phyloP scores from a whole-genome alignment of 2,797 vertebrate species.

The Nothura maculosa region DNA sequence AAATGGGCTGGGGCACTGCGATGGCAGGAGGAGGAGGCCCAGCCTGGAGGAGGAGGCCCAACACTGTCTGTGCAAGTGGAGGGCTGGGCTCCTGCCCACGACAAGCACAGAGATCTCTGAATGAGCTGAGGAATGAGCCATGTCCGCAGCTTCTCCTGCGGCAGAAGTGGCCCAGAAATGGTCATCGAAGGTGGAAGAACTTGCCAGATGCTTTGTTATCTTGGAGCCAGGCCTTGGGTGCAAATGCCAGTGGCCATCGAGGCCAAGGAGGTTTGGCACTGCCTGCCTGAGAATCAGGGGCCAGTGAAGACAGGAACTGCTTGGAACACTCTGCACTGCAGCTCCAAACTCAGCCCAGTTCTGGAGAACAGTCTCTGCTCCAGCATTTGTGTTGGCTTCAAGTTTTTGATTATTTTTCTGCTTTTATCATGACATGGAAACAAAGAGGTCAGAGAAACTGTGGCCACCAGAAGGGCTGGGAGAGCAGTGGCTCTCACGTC shows the following conservation, averaged over 20 bases:
- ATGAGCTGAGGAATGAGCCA: not conserved
- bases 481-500: not conserved
- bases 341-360: not conserved
- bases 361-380: not conserved
- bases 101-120: not conserved
- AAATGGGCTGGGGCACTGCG: not conserved
- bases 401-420: not conserved
- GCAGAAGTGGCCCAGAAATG: not conserved
- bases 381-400: not conserved
- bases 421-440: not conserved
- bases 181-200: too few species aligned
- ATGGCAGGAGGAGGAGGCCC: rapidly evolving
- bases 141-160: not conserved
- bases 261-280: not conserved
- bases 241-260: not conserved
- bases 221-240: not conserved
- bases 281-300: not conserved
- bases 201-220: not conserved
- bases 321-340: not conserved
- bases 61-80: not conserved
- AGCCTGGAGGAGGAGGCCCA: not conserved
- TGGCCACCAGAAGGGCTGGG: not conserved
- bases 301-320: rapidly evolving
- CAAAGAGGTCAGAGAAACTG: not conserved
- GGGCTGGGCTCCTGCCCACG: rapidly evolving